Base-by-base conservation (phyloP, 2,888 invertebrate genomes). In the Lysandra coridon region DNA sequence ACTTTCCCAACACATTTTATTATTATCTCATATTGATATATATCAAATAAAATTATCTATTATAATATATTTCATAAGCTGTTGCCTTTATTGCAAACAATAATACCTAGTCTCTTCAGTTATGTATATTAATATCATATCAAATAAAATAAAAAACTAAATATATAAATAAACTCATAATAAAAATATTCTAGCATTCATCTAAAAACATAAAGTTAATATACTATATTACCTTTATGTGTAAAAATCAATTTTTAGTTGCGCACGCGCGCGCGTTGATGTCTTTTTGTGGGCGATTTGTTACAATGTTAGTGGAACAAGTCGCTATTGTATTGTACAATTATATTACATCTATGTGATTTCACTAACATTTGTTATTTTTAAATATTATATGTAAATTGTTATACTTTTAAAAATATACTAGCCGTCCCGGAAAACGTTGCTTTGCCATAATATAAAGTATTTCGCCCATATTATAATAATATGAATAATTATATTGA, bases 251-350 rank as follows among this genome's bases (percentile, higher is more conserved):
- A 49, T 75, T 75, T 49, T 23, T 12, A 30, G 4, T 30, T 4
- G 14, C 0, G 14, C 14, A 14, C 33, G 14, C 33, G 69, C 69
- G 5, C 69, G 12, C 69, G 69, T 69, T 69, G 33, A 33, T 33
- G 69, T 69, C 33, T 69, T 33, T 62, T 69, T 69, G 14, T 69
- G 4, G 14, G 33, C 33, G 69, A 64, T 30, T 64, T 3, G 64
- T 64, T 64, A 10, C 12, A 6, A 62, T 62, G 62, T 62, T 62
- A 62, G 62, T 64, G 64, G 64, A 64, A 64, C 64, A 64, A 64
- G 30, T 64, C 30, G 23, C 30, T 64, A 23, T 6, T 23, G 23
- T 62, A 30, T 64, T 30, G 64, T 64, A 30, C 23, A 64, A 30
- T 23, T 23, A 0, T 64, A 12, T 64, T 30, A 30, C 12, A 64